Percentiles rank a stretch among this genome's conserved stretches.
These are phyloP conservation scores for Lycia hirtaria DNA, from an alignment of 2,888 invertebrate genomes.

Conservation along the genomic window DNA sequence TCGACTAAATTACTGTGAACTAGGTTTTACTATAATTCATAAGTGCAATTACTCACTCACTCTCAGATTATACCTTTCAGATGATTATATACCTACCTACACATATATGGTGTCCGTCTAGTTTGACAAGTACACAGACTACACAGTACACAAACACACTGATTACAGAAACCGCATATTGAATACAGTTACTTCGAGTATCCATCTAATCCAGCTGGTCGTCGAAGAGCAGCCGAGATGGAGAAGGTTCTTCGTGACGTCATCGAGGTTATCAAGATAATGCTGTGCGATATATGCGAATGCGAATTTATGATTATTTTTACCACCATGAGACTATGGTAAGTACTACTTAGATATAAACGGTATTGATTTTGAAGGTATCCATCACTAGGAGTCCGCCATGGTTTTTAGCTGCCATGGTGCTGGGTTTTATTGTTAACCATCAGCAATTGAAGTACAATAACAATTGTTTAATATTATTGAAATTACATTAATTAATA, in stretches of 20 bases:
- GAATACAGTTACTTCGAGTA: conserved; percentile 40
- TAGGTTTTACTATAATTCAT: too few relatives aligned
- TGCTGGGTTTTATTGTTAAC: too few relatives aligned
- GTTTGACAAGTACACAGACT: conserved; percentile 11
- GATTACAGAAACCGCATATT: conserved; percentile 46
- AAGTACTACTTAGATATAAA: conserved; percentile 44
- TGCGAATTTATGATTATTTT: conserved; percentile 53
- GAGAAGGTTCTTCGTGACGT: conserved; percentile 11
- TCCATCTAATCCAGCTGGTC: conserved; percentile 19
- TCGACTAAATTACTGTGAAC: too few relatives aligned
- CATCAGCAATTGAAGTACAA: too few relatives aligned
- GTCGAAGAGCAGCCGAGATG: conserved; percentile 23
- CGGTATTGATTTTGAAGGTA: background rate
- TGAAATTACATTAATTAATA: too few relatives aligned
- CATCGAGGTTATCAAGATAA: conserved; percentile 14
- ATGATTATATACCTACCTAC: background rate
- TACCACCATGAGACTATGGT: conserved; percentile 43
- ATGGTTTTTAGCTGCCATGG: too few relatives aligned
- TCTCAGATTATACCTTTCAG: background rate
- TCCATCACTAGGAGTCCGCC: too few relatives aligned
- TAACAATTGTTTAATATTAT: too few relatives aligned
- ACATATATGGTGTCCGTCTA: background rate
- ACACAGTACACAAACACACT: conserved; percentile 36
- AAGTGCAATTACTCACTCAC: too few relatives aligned
- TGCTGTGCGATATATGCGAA: conserved; percentile 56